These are phyloP conservation scores for Heliothis virescens DNA, from an alignment of 1,140 invertebrate genomes.

Conservation along the genomic window DNA sequence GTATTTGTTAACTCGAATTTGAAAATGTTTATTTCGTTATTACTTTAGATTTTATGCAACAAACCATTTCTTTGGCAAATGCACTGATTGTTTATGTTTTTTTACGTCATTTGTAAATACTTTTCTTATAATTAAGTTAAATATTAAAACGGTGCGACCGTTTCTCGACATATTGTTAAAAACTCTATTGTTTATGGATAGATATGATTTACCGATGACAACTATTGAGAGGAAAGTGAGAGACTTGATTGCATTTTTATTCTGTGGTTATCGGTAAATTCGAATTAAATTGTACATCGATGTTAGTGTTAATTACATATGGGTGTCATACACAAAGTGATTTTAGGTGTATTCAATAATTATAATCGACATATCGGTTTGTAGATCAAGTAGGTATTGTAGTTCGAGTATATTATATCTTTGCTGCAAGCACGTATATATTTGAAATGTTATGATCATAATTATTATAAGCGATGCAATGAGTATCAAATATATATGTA, in stretches of 20 bases:
- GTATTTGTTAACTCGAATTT: neutral
- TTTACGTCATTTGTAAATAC: constrained; percentile 9
- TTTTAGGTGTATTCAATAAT: neutral
- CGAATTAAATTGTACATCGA: neutral
- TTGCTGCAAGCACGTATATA: constrained; percentile 1
- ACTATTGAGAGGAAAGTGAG: neutral
- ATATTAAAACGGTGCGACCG: constrained; percentile 18
- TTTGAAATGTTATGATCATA: neutral
- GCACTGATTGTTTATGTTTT: neutral
- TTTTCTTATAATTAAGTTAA: constrained; percentile 3
- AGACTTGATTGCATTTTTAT: neutral
- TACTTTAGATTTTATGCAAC: neutral
- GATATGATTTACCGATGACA: neutral
- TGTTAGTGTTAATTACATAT: neutral
- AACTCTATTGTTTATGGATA: constrained; percentile 15
- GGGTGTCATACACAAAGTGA: neutral
- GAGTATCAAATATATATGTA: neutral
- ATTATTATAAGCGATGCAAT: neutral
- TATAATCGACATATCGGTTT: neutral
- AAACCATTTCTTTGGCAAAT: constrained; percentile 23
- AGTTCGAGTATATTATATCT: neutral
- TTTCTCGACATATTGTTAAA: constrained; percentile 21
- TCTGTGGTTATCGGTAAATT: constrained; percentile 3
- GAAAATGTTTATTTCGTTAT: neutral
- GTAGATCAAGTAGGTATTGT: neutral